Percentiles rank a stretch among this genome's conserved stretches.
phyloP scores from a whole-genome alignment of 1,140 invertebrate species.

The Musca domestica region DNA sequence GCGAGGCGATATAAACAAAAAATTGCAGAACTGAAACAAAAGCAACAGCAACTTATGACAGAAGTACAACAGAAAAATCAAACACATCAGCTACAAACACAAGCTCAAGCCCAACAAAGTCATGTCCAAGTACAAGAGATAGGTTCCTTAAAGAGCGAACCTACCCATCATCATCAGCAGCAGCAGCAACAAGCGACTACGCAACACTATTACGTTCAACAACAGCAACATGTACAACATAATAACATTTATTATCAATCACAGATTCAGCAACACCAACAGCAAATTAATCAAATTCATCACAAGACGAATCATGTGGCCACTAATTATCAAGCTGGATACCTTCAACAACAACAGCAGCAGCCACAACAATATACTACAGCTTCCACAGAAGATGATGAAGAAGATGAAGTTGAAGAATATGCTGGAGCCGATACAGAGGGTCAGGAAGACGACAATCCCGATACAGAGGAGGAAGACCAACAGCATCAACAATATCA shows the following conservation, averaged over 20 bases:
- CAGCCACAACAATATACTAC: constrained; percentile 33
- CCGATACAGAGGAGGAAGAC: constrained; percentile 2
- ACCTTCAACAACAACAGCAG: constrained; percentile 13
- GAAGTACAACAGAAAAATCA: neutral
- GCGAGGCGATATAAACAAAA: constrained; percentile 36
- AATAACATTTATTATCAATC: constrained; percentile 18
- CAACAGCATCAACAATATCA: constrained; percentile 4
- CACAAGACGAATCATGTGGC: constrained; percentile 19
- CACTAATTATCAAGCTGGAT: neutral
- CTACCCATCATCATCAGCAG: constrained; percentile 19
- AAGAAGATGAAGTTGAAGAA: constrained; percentile 22
- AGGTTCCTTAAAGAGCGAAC: constrained; percentile 8
- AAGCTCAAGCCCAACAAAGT: neutral
- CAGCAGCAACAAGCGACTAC: neutral
- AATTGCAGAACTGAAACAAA: neutral
- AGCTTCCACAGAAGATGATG: constrained; percentile 30
- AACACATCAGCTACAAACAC: neutral
- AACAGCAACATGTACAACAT: constrained; percentile 21
- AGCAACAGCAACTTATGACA: neutral
- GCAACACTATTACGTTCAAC: constrained; percentile 17
- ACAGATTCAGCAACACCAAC: constrained; percentile 29
- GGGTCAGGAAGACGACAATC: constrained; percentile 28
- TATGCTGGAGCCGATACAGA: constrained; percentile 28
- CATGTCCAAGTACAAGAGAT: constrained; percentile 23
- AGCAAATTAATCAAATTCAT: constrained; percentile 36